Conservation (phyloP, 2,797 vertebrate genomes). For the Ctenopoma multispine region DNA sequence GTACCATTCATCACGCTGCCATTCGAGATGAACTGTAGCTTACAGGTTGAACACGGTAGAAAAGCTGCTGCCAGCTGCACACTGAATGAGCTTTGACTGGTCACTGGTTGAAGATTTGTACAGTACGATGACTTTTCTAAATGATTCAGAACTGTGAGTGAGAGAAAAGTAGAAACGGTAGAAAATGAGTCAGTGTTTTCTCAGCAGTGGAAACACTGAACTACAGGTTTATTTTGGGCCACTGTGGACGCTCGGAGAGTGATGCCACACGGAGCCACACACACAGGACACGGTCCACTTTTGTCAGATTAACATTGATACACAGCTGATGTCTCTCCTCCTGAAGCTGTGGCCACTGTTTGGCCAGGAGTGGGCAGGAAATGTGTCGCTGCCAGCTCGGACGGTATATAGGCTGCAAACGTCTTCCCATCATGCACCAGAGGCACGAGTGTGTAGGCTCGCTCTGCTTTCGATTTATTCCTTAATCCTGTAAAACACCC, state of each 20-base stretch:
- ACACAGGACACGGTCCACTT: constrained; percentile 21
- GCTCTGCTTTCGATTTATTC: constrained; percentile 36
- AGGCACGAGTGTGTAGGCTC: constrained; percentile 46
- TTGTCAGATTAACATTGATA: constrained; percentile 1
- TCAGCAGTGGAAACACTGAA: constrained; percentile 5
- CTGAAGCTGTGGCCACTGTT: constrained; percentile 6
- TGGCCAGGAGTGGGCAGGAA: constrained; percentile 9
- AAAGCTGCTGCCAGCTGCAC: not conserved
- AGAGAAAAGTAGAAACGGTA: no score
- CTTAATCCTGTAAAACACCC: constrained; percentile 48
- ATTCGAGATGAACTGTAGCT: not conserved
- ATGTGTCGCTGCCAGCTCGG: constrained; percentile 1
- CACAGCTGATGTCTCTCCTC: constrained; percentile 10
- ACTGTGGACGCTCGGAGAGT: not conserved
- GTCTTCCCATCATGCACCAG: constrained; percentile 54
- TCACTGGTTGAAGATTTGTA: not conserved
- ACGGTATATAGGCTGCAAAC: constrained; percentile 8
- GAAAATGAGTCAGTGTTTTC: no score
- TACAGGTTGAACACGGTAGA: constrained; percentile 11
- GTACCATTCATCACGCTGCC: constrained; percentile 2
- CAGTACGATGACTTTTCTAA: not conserved
- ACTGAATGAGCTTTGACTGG: not conserved
- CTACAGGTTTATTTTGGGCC: constrained; percentile 19
- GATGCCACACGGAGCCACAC: constrained; percentile 10
- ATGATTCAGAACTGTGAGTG: not conserved